These are phyloP conservation scores for Archips xylosteana DNA, from an alignment of 2,888 invertebrate genomes.

Conservation along the genomic window DNA sequence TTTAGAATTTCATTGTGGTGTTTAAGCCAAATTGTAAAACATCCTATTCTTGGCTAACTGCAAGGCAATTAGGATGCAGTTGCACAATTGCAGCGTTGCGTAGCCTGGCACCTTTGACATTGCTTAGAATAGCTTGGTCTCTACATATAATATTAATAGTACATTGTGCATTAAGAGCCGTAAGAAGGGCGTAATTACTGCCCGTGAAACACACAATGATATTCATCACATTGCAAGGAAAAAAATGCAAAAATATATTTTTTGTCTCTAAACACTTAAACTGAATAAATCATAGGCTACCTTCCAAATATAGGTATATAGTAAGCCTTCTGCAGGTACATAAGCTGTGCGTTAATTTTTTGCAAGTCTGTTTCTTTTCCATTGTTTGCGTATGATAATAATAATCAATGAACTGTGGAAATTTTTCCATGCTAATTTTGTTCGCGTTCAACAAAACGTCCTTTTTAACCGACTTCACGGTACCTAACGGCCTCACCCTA, in stretches of 20 bases:
- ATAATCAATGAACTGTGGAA: slow-evolving; percentile 10
- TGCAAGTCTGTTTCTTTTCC: neutral
- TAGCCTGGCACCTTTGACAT: slow-evolving; percentile 15
- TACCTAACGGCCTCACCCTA: too few species aligned
- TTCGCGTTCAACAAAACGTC: slow-evolving; percentile 17
- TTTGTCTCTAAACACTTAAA: too few species aligned
- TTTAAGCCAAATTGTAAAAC: neutral
- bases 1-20: too few species aligned
- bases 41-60: neutral
- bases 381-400: slow-evolving; percentile 22
- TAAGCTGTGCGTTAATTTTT: neutral
- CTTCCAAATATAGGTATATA: too few species aligned
- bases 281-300: too few species aligned
- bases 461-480: too few species aligned
- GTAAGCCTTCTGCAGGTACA: neutral
- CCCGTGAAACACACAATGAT: too few species aligned
- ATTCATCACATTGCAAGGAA: too few species aligned
- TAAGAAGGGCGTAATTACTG: too few species aligned
- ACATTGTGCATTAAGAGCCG: too few species aligned
- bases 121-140: neutral
- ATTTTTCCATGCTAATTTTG: slow-evolving; percentile 4
- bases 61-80: slow-evolving; percentile 22
- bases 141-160: neutral
- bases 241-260: too few species aligned
- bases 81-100: slow-evolving; percentile 6